Percentiles rank a stretch among this genome's conserved stretches.
These are phyloP conservation scores for Macquaria ambigua DNA, from an alignment of 2,113 vertebrate genomes.

Conservation along the genomic window DNA sequence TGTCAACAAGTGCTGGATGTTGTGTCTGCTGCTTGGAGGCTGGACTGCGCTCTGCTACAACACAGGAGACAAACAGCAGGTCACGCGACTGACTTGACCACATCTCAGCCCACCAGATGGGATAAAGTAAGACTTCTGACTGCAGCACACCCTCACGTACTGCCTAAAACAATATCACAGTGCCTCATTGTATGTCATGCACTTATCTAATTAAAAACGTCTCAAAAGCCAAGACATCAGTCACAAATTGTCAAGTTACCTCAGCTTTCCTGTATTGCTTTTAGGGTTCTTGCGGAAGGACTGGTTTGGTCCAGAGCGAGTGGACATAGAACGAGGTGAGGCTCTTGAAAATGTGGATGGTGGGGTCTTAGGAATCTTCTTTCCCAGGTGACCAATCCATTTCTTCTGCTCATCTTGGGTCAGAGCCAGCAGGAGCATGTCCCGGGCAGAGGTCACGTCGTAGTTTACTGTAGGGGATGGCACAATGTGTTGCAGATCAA, in stretches of 20 bases:
- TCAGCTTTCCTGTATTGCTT: constrained; percentile 94
- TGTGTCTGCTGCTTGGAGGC: constrained; percentile 84
- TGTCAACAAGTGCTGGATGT: constrained; percentile 89
- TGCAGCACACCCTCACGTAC: constrained; percentile 53
- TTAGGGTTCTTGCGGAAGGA: constrained; percentile 96
- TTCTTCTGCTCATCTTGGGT: constrained; percentile 99
- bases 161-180: constrained; percentile 49
- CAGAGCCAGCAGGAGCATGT: constrained; percentile 95
- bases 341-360: constrained; percentile 93
- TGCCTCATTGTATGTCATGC: constrained; percentile 16
- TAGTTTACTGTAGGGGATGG: constrained; percentile 90
- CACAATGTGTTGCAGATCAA: background rate
- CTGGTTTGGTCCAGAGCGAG: constrained; percentile 95
- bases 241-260: constrained; percentile 85
- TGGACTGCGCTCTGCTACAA: constrained; percentile 86
- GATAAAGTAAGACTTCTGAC: constrained; percentile 52
- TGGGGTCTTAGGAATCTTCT: constrained; percentile 98
- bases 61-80: constrained; percentile 84
- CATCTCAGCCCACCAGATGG: constrained; percentile 61
- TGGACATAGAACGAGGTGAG: constrained; percentile 94
- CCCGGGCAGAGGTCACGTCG: constrained; percentile 96
- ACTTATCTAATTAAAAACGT: background rate
- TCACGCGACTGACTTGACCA: constrained; percentile 77
- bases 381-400: constrained; percentile 98
- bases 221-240: background rate